Base-by-base conservation (phyloP, 2,888 invertebrate species). In the Phymatocera aterrima region DNA sequence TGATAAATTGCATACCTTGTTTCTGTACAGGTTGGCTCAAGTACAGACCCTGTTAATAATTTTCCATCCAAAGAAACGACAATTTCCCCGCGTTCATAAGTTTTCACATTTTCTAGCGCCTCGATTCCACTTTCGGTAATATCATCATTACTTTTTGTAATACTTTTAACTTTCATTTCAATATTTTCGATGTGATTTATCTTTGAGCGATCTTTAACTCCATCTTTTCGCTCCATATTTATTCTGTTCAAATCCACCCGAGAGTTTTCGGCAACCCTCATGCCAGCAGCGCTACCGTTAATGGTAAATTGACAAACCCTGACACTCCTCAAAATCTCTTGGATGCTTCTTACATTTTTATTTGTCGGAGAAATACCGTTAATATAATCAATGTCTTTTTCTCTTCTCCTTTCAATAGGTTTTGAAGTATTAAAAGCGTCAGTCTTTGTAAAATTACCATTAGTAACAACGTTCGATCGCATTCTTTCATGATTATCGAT, bases 261-360 rank as follows among this genome's bases (percentile, higher is more conserved):
- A 89, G 90, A 87, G 82, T 83, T 89, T 87, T 82, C 82, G 85
- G 90, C 90, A 90, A 90, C 89, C 90, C 90, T 90, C 90, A 90
- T 83, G 86, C 88, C 89, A 86, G 84, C 89, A 89, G 85, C 86
- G 85, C 90, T 90, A 90, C 89, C 89, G 83, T 85, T 84, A 81
- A 85, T 85, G 83, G 85, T 84, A 81, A 88, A 87, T 86, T 89
- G 87, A 88, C 89, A 88, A 86, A 83, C 79, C 68, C 82, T 57
- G 57, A 75, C 75, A 60, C 75, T 75, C 60, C 60, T 75, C 34
- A 40, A 60, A 15, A 57, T 57, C 54, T 34, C 75, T 28, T 57
- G 10, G 40, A 57, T 75, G 28, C 75, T 40, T 57, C 57, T 75
- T 40, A 6, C 57, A 60, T 54, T 48, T 24, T 40, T 40, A 75